phyloP scores from a whole-genome alignment of 2,888 invertebrate genomes.

The Oithona nana region DNA sequence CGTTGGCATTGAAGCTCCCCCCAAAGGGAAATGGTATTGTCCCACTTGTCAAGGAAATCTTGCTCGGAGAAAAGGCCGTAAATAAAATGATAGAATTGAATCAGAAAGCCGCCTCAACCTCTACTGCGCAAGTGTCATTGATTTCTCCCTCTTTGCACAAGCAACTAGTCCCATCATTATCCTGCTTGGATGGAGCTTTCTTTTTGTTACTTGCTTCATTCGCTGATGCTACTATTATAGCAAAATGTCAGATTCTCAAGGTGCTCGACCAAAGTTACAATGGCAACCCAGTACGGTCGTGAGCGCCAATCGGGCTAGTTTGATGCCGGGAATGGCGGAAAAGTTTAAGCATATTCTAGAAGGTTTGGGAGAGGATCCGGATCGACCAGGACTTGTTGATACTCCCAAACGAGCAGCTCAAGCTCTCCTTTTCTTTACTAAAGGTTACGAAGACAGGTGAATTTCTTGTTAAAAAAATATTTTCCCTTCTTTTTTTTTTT shows the following conservation, averaged over 20 bases:
- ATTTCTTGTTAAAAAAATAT: too few species aligned
- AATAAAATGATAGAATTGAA: constrained; percentile 13
- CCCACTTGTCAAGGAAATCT: constrained; percentile 77
- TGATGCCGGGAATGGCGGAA: not conserved
- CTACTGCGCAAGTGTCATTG: too few species aligned
- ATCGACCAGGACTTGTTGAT: constrained; percentile 75
- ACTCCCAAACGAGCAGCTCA: constrained; percentile 52
- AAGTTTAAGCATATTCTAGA: constrained; percentile 20
- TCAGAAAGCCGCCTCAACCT: too few species aligned
- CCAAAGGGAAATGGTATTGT: constrained; percentile 98
- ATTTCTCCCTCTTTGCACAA: too few species aligned
- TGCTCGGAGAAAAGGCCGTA: constrained; percentile 36
- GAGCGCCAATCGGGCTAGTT: not conserved
- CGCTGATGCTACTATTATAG: not conserved
- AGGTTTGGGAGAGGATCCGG: constrained; percentile 67
- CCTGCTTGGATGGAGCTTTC: not conserved
- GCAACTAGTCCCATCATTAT: not conserved
- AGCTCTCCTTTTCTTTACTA: constrained; percentile 5
- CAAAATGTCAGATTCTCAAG: too few species aligned
- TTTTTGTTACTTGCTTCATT: not conserved
- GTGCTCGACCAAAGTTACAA: not conserved
- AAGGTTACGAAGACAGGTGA: not conserved
- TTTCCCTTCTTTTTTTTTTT: too few species aligned
- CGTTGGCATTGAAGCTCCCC: constrained; percentile 83
- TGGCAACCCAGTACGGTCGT: not conserved